These are phyloP conservation scores for Orchesellides sinensis DNA, from an alignment of 2,888 invertebrate genomes.

Conservation along the genomic window DNA sequence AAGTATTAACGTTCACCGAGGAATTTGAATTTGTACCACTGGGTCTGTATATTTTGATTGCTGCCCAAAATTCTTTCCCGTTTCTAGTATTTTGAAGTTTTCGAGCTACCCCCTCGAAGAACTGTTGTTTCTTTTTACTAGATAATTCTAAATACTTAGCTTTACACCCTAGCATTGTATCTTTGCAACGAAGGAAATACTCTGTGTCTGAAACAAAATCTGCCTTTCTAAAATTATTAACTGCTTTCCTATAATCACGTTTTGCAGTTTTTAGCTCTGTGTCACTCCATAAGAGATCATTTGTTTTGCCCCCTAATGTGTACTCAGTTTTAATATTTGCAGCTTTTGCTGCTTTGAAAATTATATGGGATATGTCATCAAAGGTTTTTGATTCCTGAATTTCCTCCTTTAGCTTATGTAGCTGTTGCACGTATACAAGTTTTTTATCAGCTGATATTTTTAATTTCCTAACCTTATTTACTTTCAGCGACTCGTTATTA, in stretches of 20 bases:
- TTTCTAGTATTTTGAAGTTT: not conserved
- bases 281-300: not conserved
- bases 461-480: constrained; percentile 18
- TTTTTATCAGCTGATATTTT: not conserved
- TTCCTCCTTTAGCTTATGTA: not conserved
- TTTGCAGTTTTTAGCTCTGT: not conserved
- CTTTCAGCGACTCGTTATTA: not conserved
- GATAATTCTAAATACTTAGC: not conserved
- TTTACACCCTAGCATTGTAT: not conserved
- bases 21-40: no score
- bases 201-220: not conserved
- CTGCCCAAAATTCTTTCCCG: constrained; percentile 24
- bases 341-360: not conserved
- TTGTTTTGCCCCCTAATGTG: not conserved
- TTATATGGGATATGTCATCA: not conserved
- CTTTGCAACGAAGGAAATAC: not conserved
- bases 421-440: not conserved
- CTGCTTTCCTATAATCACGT: not conserved
- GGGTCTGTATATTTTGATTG: not conserved
- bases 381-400: not conserved
- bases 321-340: constrained; percentile 16
- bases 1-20: not conserved
- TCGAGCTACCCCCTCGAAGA: not conserved
- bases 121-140: not conserved
- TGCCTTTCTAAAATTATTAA: not conserved